A percentile compares a stretch with the other conserved stretches of the same genome.
These are phyloP conservation scores for Neodon shergylaensis DNA, from an alignment of 2,113 vertebrate genomes.

Conservation along the genomic window DNA sequence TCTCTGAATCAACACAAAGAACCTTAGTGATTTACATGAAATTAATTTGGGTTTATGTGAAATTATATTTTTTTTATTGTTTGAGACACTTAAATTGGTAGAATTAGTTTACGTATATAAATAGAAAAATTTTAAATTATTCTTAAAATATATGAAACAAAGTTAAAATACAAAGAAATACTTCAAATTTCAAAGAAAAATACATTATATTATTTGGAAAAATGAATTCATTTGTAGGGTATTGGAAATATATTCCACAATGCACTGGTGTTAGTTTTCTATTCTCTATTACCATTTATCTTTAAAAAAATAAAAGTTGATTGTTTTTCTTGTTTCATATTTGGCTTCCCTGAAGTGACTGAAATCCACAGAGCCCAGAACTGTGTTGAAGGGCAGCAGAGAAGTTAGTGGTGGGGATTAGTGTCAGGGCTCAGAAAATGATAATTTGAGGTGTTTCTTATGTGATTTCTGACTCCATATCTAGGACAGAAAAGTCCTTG, in stretches of 20 bases:
- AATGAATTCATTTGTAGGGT: not conserved
- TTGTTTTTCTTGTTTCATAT: not conserved
- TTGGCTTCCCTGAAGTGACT: not conserved
- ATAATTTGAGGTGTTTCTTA: not conserved
- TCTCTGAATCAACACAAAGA: not conserved
- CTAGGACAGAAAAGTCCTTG: not conserved
- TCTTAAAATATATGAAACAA: conserved; percentile 1
- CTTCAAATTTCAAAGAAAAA: not conserved
- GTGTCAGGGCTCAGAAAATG: not conserved
- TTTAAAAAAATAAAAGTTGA: not conserved
- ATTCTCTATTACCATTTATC: not conserved
- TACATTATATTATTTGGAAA: not conserved
- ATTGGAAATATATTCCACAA: not conserved
- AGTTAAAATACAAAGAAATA: not conserved
- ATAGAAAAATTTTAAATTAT: not conserved
- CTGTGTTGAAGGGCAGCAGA: not conserved
- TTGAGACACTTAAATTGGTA: not conserved
- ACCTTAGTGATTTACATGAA: not conserved
- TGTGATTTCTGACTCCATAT: not conserved
- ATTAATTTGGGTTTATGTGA: not conserved
- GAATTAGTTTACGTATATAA: not conserved
- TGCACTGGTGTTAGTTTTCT: not conserved
- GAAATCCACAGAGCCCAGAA: not conserved
- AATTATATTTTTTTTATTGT: not conserved
- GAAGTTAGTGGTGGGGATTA: too few relatives aligned